Evolutionary conservation across 1,140 invertebrate species (phyloP).

Genomic region (Drosophila ercepeae): DNA sequence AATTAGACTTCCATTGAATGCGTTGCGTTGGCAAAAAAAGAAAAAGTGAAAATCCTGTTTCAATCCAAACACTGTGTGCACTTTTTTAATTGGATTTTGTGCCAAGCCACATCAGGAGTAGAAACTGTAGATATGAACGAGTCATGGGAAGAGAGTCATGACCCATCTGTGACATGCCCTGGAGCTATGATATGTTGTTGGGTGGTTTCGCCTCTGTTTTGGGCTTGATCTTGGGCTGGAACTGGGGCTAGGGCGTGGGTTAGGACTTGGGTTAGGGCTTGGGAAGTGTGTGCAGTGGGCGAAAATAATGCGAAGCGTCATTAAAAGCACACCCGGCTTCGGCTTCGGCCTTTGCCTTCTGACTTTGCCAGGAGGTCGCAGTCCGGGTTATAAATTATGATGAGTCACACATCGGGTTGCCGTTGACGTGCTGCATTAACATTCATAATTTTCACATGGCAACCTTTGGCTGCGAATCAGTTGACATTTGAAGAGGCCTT

Average conservation of each 20-base stretch:
- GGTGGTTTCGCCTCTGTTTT: constrained; percentile 6
- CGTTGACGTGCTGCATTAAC: constrained; percentile 63
- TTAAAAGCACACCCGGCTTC: constrained; percentile 72
- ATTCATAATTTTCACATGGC: constrained; percentile 79
- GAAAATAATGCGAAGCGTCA: constrained; percentile 75
- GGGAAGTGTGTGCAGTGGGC: constrained; percentile 64
- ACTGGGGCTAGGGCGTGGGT: too few relatives aligned
- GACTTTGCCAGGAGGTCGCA: neutral
- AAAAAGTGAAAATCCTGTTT: constrained; percentile 72
- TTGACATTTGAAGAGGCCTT: constrained; percentile 68
- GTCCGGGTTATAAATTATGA: constrained; percentile 66
- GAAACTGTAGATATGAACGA: constrained; percentile 1
- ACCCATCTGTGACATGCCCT: constrained; percentile 47
- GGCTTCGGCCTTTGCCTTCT: constrained; percentile 24
- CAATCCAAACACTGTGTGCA: constrained; percentile 58
- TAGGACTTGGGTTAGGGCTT: neutral
- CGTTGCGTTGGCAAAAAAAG: constrained; percentile 40
- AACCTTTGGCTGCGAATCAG: constrained; percentile 48
- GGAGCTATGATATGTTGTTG: constrained; percentile 38
- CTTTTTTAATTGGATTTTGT: constrained; percentile 80
- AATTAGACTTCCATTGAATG: constrained; percentile 5
- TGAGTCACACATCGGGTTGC: constrained; percentile 63
- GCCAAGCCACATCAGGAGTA: constrained; percentile 11
- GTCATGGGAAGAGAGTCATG: constrained; percentile 36
- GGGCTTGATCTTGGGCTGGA: constrained; percentile 9